phyloP scores from a whole-genome alignment of 2,888 invertebrate species.

The Pharmacophagus antenor region DNA sequence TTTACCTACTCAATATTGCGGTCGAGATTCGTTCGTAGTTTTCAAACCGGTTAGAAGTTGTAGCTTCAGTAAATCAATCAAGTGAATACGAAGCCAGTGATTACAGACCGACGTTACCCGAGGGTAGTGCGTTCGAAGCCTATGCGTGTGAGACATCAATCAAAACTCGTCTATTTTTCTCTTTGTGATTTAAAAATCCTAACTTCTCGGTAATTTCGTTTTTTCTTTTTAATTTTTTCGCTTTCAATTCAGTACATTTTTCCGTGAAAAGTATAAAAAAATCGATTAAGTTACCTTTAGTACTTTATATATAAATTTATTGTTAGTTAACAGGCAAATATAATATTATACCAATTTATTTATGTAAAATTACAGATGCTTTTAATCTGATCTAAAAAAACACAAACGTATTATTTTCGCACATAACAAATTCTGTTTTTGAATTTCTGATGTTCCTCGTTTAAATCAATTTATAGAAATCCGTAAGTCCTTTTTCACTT shows the following conservation, averaged over 20 bases:
- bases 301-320: neutral
- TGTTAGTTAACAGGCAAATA: neutral
- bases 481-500: no score
- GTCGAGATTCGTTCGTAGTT: conserved; percentile 27
- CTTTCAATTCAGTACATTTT: neutral
- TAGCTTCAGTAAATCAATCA: conserved; percentile 50
- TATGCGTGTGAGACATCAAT: conserved; percentile 54
- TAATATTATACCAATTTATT: no score
- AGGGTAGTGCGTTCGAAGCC: conserved; percentile 36
- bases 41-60: conserved; percentile 18
- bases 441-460: no score
- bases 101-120: conserved; percentile 42
- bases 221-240: conserved; percentile 4
- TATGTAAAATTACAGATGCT: no score
- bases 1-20: conserved; percentile 21
- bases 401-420: no score
- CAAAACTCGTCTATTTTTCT: conserved; percentile 58
- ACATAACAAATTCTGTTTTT: no score
- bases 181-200: conserved; percentile 37
- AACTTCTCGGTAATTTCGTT: conserved; percentile 33
- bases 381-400: no score
- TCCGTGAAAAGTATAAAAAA: conserved; percentile 2
- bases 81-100: conserved; percentile 39
- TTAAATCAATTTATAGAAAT: no score
- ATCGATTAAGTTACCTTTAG: neutral